phyloP scores from a whole-genome alignment of 2,113 vertebrate species.

The Anolis sagrei region DNA sequence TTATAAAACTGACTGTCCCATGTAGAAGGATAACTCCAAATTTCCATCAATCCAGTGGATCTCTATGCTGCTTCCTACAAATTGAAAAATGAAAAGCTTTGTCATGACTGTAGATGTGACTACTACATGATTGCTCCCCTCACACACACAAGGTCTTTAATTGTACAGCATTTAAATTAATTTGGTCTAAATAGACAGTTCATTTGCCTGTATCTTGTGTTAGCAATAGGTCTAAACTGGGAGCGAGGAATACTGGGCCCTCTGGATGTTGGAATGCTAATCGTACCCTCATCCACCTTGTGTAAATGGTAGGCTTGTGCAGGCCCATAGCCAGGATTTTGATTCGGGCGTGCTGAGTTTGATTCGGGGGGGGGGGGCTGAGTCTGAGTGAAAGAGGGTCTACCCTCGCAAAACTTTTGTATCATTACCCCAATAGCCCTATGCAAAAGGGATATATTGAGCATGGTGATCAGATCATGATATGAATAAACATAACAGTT shows the following conservation, averaged over 20 bases:
- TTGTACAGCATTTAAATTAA: not conserved
- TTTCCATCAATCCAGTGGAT: slow-evolving; percentile 61
- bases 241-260: not conserved
- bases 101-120: not conserved
- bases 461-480: too few species aligned
- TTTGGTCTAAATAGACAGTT: not conserved
- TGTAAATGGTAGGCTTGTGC: too few species aligned
- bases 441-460: too few species aligned
- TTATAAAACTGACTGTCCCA: slow-evolving; percentile 56
- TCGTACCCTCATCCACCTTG: too few species aligned
- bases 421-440: too few species aligned
- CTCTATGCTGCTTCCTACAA: slow-evolving; percentile 33
- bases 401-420: too few species aligned
- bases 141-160: not conserved
- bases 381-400: too few species aligned
- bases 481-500: too few species aligned
- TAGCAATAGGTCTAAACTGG: not conserved
- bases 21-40: slow-evolving; percentile 50
- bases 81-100: slow-evolving; percentile 33
- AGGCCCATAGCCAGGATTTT: too few species aligned
- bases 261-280: not conserved
- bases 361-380: too few species aligned
- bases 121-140: slow-evolving; percentile 4
- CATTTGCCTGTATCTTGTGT: not conserved
- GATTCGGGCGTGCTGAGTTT: too few species aligned